Conservation (phyloP, 2,113 vertebrate species). For the Sula dactylatra region DNA sequence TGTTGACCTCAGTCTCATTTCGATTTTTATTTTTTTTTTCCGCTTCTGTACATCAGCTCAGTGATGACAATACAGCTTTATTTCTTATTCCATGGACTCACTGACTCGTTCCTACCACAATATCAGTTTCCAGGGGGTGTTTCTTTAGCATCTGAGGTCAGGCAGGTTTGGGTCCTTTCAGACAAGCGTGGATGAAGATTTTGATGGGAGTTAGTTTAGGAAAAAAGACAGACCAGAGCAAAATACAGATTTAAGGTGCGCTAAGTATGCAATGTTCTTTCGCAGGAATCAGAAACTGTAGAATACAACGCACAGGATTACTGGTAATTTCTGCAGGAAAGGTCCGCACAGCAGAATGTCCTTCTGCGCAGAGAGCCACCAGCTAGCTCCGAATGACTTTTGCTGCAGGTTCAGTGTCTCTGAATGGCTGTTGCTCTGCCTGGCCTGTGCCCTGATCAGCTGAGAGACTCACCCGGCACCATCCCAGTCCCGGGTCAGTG, state of each 20-base stretch:
- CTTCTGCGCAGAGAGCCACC: neutral
- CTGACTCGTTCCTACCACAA: neutral
- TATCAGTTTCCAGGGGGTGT: neutral
- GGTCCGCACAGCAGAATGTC: neutral
- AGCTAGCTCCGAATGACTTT: neutral
- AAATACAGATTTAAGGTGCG: neutral
- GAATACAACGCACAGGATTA: neutral
- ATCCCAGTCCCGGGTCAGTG: neutral
- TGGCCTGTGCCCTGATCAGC: neutral
- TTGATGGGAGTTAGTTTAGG: neutral
- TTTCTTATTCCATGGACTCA: neutral
- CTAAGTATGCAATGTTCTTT: neutral
- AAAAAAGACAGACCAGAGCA: neutral
- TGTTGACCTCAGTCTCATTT: neutral
- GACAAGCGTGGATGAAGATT: neutral
- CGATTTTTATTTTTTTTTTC: neutral
- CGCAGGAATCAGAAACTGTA: neutral
- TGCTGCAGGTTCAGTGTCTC: neutral
- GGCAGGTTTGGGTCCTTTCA: neutral
- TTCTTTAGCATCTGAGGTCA: neutral
- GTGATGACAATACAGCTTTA: neutral
- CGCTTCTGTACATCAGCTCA: neutral
- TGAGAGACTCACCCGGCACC: fast-evolving
- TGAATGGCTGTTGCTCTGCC: neutral
- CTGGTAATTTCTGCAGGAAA: neutral